These are phyloP conservation scores for Pristionchus exspectatus DNA, from an alignment of 2,888 invertebrate genomes.

Conservation along the genomic window DNA sequence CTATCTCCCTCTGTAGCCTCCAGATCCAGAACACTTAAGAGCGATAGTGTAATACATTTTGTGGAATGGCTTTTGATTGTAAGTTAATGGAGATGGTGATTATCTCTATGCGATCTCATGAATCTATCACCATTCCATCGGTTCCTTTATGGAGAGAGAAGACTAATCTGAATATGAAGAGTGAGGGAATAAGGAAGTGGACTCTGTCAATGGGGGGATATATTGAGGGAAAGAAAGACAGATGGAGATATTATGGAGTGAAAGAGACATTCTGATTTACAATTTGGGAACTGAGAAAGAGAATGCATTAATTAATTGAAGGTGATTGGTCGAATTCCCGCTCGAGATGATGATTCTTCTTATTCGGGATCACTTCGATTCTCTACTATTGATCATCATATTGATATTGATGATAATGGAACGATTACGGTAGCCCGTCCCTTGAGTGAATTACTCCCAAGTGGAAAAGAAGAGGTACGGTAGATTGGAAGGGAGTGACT, in stretches of 20 bases:
- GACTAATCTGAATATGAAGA: constrained; percentile 11
- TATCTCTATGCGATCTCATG: not conserved
- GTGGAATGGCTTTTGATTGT: not conserved
- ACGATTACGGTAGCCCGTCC: constrained; percentile 39
- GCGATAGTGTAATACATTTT: not conserved
- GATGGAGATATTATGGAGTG: not conserved
- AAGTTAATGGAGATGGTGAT: not conserved
- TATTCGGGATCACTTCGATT: constrained; percentile 31
- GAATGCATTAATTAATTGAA: not conserved
- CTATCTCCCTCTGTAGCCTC: not conserved
- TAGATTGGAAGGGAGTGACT: constrained; percentile 41
- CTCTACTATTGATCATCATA: constrained; percentile 45
- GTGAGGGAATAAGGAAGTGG: constrained; percentile 21
- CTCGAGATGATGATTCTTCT: constrained; percentile 22
- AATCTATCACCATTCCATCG: constrained; percentile 7
- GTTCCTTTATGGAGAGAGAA: not conserved
- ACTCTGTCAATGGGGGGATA: not conserved
- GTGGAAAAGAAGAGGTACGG: constrained; percentile 49
- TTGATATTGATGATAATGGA: constrained; percentile 55
- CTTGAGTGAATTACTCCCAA: constrained; percentile 15
- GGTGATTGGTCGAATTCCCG: constrained; percentile 47
- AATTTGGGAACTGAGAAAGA: not conserved
- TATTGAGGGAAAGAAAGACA: constrained; percentile 26
- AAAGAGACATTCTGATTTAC: not conserved
- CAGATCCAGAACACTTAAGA: not conserved